phyloP scores from a whole-genome alignment of 2,113 vertebrate genomes.

The Haemorhous mexicanus region DNA sequence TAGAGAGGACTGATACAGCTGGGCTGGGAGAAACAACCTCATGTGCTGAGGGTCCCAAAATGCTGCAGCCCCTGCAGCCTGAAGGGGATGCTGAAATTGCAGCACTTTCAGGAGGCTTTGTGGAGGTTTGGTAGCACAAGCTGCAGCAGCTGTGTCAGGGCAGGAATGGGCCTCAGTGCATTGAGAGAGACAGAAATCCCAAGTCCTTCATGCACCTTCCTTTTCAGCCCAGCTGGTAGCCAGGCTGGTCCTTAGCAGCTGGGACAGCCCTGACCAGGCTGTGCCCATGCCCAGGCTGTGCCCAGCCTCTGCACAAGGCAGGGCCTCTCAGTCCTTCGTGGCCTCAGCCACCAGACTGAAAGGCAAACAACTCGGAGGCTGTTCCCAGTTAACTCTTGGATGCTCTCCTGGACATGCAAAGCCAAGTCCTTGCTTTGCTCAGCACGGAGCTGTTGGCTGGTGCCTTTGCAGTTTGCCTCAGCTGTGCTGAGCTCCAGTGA shows the following conservation, averaged over 20 bases:
- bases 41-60: background rate
- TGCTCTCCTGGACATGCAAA: background rate
- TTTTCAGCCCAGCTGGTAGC: background rate
- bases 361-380: background rate
- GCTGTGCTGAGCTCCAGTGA: background rate
- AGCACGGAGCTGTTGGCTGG: background rate
- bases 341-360: background rate
- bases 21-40: background rate
- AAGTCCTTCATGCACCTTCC: background rate
- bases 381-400: background rate
- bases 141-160: background rate
- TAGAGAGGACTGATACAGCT: background rate
- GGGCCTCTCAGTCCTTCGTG: rapidly evolving
- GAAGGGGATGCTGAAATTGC: background rate
- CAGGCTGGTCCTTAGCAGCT: background rate
- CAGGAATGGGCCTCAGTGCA: background rate
- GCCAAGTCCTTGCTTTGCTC: background rate
- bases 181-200: background rate
- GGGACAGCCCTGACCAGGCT: background rate
- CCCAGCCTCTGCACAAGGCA: background rate
- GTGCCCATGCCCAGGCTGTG: background rate
- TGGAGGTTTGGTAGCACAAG: background rate
- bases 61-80: background rate
- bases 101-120: background rate
- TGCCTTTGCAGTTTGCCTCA: background rate